Percentiles rank a stretch among this genome's conserved stretches.
Evolutionary conservation across 2,888 invertebrate genomes (phyloP).

Genomic region (Athripsodes cinereus): DNA sequence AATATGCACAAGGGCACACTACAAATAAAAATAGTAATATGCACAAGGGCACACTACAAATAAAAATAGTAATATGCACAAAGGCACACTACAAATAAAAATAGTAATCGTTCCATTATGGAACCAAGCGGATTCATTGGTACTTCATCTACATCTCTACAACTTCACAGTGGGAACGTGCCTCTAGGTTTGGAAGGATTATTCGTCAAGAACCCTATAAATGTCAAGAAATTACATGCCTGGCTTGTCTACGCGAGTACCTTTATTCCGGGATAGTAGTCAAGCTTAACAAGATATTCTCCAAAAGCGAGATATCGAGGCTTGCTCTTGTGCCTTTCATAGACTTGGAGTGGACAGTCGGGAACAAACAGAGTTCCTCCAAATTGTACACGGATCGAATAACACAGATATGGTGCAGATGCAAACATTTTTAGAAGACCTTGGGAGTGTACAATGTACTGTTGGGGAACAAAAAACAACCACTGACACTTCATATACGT

Average conservation of each 20-base stretch:
- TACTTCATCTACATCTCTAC: constrained; percentile 12
- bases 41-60: no score
- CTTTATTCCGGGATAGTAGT: constrained; percentile 13
- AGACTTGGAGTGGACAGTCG: constrained; percentile 17
- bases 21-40: no score
- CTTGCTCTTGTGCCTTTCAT: constrained; percentile 20
- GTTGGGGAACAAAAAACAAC: constrained; percentile 14
- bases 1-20: no score
- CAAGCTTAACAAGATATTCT: constrained; percentile 11
- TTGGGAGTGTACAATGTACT: constrained; percentile 10
- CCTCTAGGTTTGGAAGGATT: constrained; percentile 10
- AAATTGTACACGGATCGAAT: no score
- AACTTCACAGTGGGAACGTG: constrained; percentile 10
- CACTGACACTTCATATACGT: constrained; percentile 19
- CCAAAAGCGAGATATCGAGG: constrained; percentile 10
- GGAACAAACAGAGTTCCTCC: neutral
- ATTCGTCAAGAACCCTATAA: constrained; percentile 7
- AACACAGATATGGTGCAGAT: no score
- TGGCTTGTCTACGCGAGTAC: constrained; percentile 13
- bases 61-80: no score
- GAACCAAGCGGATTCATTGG: constrained; percentile 9
- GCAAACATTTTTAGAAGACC: constrained; percentile 2
- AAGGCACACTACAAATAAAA: no score
- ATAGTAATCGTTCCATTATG: neutral
- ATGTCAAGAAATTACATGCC: constrained; percentile 2